Evolutionary conservation across 2,888 invertebrate genomes (phyloP).

Genomic region (Didymodactylos carnosus): DNA sequence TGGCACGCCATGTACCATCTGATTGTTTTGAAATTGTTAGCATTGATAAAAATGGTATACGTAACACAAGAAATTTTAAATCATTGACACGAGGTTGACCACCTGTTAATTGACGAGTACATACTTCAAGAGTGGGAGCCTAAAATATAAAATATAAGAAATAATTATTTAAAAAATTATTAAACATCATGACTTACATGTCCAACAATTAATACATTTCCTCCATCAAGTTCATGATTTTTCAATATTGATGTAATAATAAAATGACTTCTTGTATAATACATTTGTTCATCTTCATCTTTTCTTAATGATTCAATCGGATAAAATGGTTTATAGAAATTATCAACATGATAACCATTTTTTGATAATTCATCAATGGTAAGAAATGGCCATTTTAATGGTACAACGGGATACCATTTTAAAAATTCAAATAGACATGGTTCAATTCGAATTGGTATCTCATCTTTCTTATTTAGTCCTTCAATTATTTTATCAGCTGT

Average conservation of each 20-base stretch:
- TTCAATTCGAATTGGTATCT: constrained; percentile 43
- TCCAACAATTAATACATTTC: constrained; percentile 68
- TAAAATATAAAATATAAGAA: neutral
- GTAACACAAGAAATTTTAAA: constrained; percentile 50
- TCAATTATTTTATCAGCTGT: constrained; percentile 44
- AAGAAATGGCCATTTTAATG: constrained; percentile 6
- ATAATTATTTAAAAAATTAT: neutral
- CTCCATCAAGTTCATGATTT: constrained; percentile 36
- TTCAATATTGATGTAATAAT: neutral
- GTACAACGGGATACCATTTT: constrained; percentile 50
- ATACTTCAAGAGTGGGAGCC: constrained; percentile 61
- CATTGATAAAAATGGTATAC: constrained; percentile 65
- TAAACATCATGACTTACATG: constrained; percentile 45
- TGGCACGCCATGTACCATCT: neutral
- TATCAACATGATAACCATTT: constrained; percentile 9
- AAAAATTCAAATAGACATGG: constrained; percentile 82
- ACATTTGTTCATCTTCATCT: constrained; percentile 7
- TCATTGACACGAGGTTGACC: constrained; percentile 47
- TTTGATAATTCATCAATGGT: constrained; percentile 1
- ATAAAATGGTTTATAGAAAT: neutral
- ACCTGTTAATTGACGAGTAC: constrained; percentile 53
- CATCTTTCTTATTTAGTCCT: constrained; percentile 39
- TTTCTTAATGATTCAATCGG: constrained; percentile 4
- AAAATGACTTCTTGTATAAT: constrained; percentile 6
- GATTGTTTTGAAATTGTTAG: neutral